Percentiles rank a stretch among this genome's conserved stretches.
Evolutionary conservation across 2,888 invertebrate species (phyloP).

Genomic region (Mythimna lalbum): DNA sequence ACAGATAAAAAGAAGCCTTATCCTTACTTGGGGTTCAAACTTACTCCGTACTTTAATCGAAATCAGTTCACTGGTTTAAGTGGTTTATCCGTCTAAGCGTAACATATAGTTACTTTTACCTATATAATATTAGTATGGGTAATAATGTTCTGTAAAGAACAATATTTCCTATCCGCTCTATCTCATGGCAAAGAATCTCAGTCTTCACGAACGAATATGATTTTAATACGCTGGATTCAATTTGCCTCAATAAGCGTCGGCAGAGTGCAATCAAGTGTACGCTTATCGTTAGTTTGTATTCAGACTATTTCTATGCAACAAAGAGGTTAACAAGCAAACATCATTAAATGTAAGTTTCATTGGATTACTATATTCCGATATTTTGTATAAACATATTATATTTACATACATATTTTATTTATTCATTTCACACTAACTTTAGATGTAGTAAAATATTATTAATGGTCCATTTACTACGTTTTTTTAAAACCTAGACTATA

Average conservation of each 20-base stretch:
- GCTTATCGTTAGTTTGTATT: constrained; percentile 28
- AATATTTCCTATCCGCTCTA: constrained; percentile 2
- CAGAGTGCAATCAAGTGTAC: constrained; percentile 19
- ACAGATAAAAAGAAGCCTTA: too few species aligned
- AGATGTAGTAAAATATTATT: not conserved
- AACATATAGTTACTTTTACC: too few species aligned
- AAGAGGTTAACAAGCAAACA: constrained; percentile 11
- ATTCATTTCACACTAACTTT: not conserved
- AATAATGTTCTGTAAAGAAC: too few species aligned
- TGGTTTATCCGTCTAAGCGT: too few species aligned
- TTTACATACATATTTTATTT: too few species aligned
- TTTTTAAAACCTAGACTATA: constrained; percentile 11
- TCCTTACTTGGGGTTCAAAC: too few species aligned
- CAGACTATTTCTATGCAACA: constrained; percentile 16
- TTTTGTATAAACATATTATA: not conserved
- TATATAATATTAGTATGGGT: not conserved
- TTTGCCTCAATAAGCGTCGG: not conserved
- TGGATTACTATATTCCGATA: not conserved
- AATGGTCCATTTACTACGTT: constrained; percentile 22
- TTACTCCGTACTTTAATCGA: too few species aligned
- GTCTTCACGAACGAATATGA: not conserved
- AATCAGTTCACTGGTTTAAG: too few species aligned
- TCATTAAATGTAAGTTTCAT: not conserved
- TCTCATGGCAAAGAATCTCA: not conserved
- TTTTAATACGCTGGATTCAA: constrained; percentile 2